Conservation (phyloP, 1,140 invertebrate species). For the Xylocopa sonorina region DNA sequence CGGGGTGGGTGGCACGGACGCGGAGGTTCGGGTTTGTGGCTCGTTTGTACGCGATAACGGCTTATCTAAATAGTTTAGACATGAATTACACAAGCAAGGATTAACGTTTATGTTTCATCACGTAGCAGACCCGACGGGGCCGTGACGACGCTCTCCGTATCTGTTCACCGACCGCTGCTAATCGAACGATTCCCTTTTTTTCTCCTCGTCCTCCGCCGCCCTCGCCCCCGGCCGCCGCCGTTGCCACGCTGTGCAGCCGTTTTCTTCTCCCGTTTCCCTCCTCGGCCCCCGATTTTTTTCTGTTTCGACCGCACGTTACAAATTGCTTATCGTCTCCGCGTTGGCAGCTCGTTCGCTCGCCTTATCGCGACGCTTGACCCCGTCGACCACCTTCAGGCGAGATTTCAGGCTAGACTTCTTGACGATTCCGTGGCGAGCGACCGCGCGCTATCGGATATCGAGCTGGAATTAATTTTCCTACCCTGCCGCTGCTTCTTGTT, state of each 20-base stretch:
- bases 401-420: constrained; percentile 26
- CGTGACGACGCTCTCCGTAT: constrained; percentile 48
- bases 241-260: neutral
- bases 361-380: constrained; percentile 73
- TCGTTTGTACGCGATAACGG: constrained; percentile 69
- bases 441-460: constrained; percentile 22
- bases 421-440: constrained; percentile 29
- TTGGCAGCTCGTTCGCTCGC: constrained; percentile 67
- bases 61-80: constrained; percentile 74
- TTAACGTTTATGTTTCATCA: constrained; percentile 70
- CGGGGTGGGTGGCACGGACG: neutral
- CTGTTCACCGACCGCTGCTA: constrained; percentile 36
- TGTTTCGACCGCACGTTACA: constrained; percentile 71
- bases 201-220: neutral
- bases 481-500: neutral
- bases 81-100: constrained; percentile 72
- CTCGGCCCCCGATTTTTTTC: constrained; percentile 28
- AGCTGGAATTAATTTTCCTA: constrained; percentile 19
- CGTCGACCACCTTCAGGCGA: constrained; percentile 33
- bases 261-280: constrained; percentile 36
- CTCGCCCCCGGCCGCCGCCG: neutral
- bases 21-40: constrained; percentile 57
- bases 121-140: constrained; percentile 27
- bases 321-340: constrained; percentile 78
- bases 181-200: constrained; percentile 48